A percentile compares a stretch with the other conserved stretches of the same genome.
phyloP scores from a whole-genome alignment of 2,888 invertebrate genomes.

The Drosophila colorata region DNA sequence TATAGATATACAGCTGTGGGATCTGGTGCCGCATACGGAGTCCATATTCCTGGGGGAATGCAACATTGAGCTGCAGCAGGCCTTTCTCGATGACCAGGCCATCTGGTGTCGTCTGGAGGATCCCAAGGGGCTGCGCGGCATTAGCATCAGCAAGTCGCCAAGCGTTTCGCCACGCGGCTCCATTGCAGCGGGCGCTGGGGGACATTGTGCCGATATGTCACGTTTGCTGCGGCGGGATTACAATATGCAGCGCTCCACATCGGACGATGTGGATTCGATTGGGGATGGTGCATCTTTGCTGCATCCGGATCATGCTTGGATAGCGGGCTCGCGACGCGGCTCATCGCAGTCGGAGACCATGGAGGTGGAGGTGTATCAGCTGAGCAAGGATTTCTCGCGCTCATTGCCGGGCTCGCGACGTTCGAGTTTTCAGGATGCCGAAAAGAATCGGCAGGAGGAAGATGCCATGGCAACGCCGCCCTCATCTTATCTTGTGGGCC shows the following conservation, averaged over 20 bases:
- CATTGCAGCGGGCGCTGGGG: conserved; percentile 86
- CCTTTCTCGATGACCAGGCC: conserved; percentile 94
- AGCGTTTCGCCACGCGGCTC: conserved; percentile 93
- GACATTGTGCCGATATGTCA: conserved; percentile 87
- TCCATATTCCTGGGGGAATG: conserved; percentile 93
- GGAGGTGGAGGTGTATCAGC: conserved; percentile 93
- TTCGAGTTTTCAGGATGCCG: conserved; percentile 92
- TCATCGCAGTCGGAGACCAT: conserved; percentile 96
- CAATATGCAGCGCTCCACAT: conserved; percentile 91
- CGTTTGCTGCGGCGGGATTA: conserved; percentile 90
- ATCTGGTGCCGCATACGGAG: conserved; percentile 92
- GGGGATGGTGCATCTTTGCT: conserved; percentile 91
- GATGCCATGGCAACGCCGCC: conserved; percentile 85
- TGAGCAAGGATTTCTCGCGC: conserved; percentile 93
- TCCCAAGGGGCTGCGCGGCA: conserved; percentile 88
- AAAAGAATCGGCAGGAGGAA: conserved; percentile 87
- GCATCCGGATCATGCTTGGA: conserved; percentile 95
- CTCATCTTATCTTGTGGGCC: conserved; percentile 88
- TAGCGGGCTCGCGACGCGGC: conserved; percentile 91
- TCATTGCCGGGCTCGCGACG: conserved; percentile 94
- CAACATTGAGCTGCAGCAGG: conserved; percentile 88
- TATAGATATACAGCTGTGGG: conserved; percentile 95
- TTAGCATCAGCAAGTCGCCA: conserved; percentile 88
- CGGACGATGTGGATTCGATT: conserved; percentile 91
- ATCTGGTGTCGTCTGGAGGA: conserved; percentile 96